Conservation (phyloP, 2,888 invertebrate species). For the Cecidostiba fungosa region DNA sequence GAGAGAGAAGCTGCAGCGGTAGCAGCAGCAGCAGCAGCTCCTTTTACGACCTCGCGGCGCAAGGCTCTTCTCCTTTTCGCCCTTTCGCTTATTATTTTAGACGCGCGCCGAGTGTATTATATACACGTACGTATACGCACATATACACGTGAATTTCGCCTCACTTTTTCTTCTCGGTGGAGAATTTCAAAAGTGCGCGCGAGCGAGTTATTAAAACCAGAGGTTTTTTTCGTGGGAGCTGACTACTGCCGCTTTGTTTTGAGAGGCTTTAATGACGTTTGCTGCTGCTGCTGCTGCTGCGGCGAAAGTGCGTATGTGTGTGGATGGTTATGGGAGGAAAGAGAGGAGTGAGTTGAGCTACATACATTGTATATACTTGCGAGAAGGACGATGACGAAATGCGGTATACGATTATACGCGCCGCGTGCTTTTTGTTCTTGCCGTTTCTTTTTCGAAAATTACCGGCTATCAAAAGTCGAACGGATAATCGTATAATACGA, state of each 20-base stretch:
- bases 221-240: constrained; percentile 14
- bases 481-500: too few relatives aligned
- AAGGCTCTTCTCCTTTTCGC: constrained; percentile 50
- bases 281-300: neutral
- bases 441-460: neutral
- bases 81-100: constrained; percentile 57
- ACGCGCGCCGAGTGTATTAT: constrained; percentile 5
- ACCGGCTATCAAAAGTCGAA: neutral
- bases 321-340: neutral
- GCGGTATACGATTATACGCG: neutral
- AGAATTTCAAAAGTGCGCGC: neutral
- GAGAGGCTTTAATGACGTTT: neutral
- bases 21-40: constrained; percentile 19
- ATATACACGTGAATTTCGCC: neutral
- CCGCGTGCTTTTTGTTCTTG: neutral
- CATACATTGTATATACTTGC: neutral
- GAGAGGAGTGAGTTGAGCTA: neutral
- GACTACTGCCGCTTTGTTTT: neutral
- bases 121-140: neutral
- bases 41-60: constrained; percentile 34
- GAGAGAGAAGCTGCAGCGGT: constrained; percentile 63
- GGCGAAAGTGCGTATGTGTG: neutral
- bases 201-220: constrained; percentile 18
- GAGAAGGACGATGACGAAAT: constrained; percentile 7
- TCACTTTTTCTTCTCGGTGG: neutral